These are phyloP conservation scores for Anthopleura xanthogrammica DNA, from an alignment of 92 coral and sea anemone species.

Conservation along the genomic window DNA sequence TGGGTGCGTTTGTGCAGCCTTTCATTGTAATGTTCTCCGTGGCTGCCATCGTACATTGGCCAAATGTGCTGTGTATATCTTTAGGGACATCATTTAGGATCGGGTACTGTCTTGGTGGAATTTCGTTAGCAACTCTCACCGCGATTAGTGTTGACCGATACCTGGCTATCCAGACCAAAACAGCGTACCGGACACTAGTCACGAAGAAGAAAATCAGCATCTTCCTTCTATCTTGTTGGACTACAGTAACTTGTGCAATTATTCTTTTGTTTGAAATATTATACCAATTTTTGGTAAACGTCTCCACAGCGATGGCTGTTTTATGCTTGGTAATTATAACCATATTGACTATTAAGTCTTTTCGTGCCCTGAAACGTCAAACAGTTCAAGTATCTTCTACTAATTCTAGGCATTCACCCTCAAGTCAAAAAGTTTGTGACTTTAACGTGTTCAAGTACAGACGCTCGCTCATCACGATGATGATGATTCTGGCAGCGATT, in stretches of 20 bases:
- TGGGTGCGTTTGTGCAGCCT: not conserved
- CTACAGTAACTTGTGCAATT: not conserved
- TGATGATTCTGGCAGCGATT: not conserved
- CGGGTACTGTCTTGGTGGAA: not conserved
- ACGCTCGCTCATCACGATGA: constrained; percentile 4
- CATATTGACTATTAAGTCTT: not conserved
- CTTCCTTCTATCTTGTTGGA: not conserved
- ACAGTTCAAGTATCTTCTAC: not conserved
- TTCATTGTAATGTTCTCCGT: not conserved
- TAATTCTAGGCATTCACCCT: not conserved
- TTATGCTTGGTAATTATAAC: not conserved
- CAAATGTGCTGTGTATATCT: not conserved
- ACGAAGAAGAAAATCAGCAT: not conserved
- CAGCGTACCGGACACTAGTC: not conserved
- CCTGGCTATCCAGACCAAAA: not conserved
- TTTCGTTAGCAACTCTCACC: not conserved
- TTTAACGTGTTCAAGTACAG: not conserved
- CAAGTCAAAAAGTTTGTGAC: not conserved
- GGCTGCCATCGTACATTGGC: not conserved
- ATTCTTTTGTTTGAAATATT: not conserved
- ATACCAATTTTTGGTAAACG: not conserved
- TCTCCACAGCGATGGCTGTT: not conserved
- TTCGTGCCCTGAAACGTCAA: not conserved
- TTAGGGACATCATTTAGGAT: not conserved
- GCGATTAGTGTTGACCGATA: constrained; percentile 2